These are phyloP conservation scores for Balaeniceps rex DNA, from an alignment of 2,113 vertebrate genomes.

Conservation along the genomic window DNA sequence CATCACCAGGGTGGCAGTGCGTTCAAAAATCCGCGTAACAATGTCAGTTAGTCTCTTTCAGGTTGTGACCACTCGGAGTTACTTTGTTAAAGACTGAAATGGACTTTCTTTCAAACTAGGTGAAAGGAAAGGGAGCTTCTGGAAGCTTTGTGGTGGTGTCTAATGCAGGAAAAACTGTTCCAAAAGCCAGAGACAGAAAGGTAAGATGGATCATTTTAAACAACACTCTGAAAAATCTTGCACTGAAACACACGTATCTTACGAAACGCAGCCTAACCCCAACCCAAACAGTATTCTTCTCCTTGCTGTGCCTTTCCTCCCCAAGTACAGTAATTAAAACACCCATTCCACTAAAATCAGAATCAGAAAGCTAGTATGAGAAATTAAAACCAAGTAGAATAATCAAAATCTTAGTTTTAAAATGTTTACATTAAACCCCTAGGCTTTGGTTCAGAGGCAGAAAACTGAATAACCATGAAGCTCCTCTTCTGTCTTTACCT, in stretches of 20 bases:
- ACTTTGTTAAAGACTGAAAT: background rate
- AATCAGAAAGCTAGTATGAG: background rate
- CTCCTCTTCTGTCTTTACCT: background rate
- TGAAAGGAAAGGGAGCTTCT: constrained; percentile 96
- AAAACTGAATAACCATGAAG: background rate
- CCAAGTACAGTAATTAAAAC: background rate
- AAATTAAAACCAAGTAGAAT: background rate
- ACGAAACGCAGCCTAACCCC: background rate
- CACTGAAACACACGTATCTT: background rate
- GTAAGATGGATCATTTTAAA: constrained; percentile 62
- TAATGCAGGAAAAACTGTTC: constrained; percentile 80
- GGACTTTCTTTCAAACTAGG: constrained; percentile 49
- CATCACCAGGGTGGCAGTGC: background rate
- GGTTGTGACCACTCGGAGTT: background rate
- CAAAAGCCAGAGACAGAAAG: constrained; percentile 81
- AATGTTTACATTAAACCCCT: background rate
- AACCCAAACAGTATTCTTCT: background rate
- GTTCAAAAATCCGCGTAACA: background rate
- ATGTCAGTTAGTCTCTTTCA: background rate
- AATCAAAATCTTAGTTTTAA: background rate
- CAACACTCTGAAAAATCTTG: background rate
- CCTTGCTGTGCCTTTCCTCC: background rate
- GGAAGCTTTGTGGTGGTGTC: constrained; percentile 90
- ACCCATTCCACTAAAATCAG: background rate
- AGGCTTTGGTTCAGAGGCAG: constrained; percentile 13